Evolutionary conservation across 2,888 invertebrate genomes (phyloP).

Genomic region (Apamea crenata): DNA sequence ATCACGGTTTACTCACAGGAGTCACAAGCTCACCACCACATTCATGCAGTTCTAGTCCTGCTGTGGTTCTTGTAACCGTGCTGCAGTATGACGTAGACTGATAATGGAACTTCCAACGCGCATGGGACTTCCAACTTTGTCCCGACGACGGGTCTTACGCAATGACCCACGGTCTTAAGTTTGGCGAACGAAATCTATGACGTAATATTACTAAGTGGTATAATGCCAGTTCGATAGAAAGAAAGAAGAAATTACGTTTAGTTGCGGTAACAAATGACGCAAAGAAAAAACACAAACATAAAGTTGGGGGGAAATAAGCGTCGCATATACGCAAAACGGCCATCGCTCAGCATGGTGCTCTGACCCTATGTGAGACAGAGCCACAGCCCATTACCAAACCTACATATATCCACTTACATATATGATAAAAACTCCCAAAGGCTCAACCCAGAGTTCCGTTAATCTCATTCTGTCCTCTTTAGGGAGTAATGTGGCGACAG

Average conservation of each 20-base stretch:
- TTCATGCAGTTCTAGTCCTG: not conserved
- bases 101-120: conserved; percentile 8
- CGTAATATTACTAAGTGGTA: not conserved
- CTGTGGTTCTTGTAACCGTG: not conserved
- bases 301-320: not conserved
- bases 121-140: not conserved
- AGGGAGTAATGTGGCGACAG: not conserved
- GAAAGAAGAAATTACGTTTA: not conserved
- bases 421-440: too few relatives aligned
- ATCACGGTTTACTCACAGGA: not conserved
- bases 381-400: not conserved
- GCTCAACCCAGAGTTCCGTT: too few relatives aligned
- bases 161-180: conserved; percentile 14
- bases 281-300: not conserved
- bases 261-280: not conserved
- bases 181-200: not conserved
- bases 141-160: not conserved
- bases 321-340: too few relatives aligned
- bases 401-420: too few relatives aligned
- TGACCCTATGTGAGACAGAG: not conserved
- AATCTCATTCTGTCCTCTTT: not conserved
- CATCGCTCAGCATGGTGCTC: too few relatives aligned
- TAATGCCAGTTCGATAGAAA: not conserved
- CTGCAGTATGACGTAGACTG: conserved; percentile 3
- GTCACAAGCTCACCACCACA: not conserved